Conservation (phyloP, 1,140 invertebrate species). For the Drosophila orosa region DNA sequence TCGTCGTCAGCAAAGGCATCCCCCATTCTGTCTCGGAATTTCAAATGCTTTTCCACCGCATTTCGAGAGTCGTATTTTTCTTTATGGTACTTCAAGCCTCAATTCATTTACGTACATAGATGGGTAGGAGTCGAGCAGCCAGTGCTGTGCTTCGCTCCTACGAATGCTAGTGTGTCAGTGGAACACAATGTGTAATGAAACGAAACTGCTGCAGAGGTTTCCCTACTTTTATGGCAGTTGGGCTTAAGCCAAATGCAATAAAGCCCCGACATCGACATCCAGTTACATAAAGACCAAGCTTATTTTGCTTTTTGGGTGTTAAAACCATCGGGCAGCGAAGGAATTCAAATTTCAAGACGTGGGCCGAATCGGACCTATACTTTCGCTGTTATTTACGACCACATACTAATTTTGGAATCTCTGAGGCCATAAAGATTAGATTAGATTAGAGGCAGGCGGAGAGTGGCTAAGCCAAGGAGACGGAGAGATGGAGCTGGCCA, state of each 20-base stretch:
- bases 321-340: constrained; percentile 23
- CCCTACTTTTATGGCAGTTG: constrained; percentile 35
- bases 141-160: constrained; percentile 20
- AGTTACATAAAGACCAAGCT: constrained; percentile 55
- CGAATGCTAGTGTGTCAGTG: constrained; percentile 58
- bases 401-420: constrained; percentile 66
- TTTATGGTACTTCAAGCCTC: constrained; percentile 43
- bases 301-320: constrained; percentile 39
- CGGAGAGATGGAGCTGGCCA: constrained; percentile 1
- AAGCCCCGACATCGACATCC: constrained; percentile 28
- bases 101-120: constrained; percentile 33
- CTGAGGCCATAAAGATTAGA: constrained; percentile 62
- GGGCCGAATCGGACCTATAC: constrained; percentile 50
- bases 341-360: constrained; percentile 43
- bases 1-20: constrained; percentile 9
- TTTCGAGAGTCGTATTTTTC: constrained; percentile 29
- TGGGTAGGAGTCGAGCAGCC: constrained; percentile 28
- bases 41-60: not conserved
- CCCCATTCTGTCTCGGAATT: constrained; percentile 3
- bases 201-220: constrained; percentile 57
- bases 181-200: constrained; percentile 64
- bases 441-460: constrained; percentile 54
- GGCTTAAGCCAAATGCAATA: constrained; percentile 45
- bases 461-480: not conserved
- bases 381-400: constrained; percentile 72